Evolutionary conservation across 2,888 invertebrate species (phyloP), one percentile per base, ranked within the genome.

Genomic region (Psococerastis gibbosa): DNA sequence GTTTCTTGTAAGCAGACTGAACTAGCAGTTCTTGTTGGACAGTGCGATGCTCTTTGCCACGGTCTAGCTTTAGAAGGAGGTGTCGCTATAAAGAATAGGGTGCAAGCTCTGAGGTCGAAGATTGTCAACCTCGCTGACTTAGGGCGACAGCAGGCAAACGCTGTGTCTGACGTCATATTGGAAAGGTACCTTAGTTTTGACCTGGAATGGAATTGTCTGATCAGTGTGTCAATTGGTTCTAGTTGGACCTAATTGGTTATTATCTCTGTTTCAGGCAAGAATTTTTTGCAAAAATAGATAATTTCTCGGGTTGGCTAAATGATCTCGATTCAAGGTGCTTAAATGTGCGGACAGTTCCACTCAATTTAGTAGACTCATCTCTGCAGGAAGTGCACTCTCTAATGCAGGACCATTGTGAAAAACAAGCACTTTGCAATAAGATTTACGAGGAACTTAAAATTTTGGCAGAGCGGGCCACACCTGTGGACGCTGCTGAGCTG

Each of bases 1-100:
- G 76, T 91, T 50, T 78, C 81, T 0, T 80, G 82, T 55, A 84
- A 87, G 53, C 83, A 85, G 61, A 79, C 82, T 0, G 82, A 83
- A 57, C 63, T 88, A 35, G 79, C 85, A 32, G 70, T 76, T 1
- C 59, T 89, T 34, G 81, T 81, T 0, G 84, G 87, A 58, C 73
- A 71, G 35, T 78, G 78, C 49, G 88, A 89, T 57, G 74, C 75
- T 45, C 77, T 88, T 17, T 75, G 78, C 46, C 76, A 83, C 52
- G 72, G 72, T 49, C 65, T 88, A 42, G 75, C 80, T 32, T 73
- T 83, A 1, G 87, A 88, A 59, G 85, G 84, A 3, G 77, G 78
- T 1, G 67, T 66, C 2, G 60, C 71, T 8, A 59, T 88, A 1
- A 85, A 83, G 60, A 70, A 71, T 43, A 74, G 78, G 51, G 73